Evolutionary conservation across 1,140 invertebrate species (phyloP).

Genomic region (Mya arenaria): DNA sequence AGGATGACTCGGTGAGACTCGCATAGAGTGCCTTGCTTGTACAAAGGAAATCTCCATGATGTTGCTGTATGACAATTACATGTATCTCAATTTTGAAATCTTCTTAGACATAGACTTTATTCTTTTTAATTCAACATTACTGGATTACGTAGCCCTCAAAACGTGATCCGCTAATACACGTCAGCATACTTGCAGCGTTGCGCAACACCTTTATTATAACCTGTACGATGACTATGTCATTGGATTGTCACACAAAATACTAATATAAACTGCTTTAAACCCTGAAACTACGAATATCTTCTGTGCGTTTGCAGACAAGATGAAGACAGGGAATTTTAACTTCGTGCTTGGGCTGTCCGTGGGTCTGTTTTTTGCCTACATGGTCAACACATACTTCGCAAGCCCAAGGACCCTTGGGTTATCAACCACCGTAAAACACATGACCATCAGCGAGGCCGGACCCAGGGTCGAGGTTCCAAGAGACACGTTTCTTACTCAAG

Average conservation of each 20-base stretch:
- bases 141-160: too few species aligned
- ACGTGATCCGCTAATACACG: too few species aligned
- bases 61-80: too few species aligned
- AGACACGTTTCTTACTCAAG: slow-evolving; percentile 8
- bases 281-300: not conserved
- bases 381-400: slow-evolving; percentile 13
- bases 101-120: too few species aligned
- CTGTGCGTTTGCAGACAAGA: slow-evolving; percentile 6
- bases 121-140: too few species aligned
- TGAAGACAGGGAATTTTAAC: slow-evolving; percentile 38
- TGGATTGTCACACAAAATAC: not conserved
- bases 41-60: too few species aligned
- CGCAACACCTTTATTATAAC: not conserved
- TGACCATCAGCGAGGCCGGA: not conserved
- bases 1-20: too few species aligned
- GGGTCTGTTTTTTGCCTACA: slow-evolving; percentile 44
- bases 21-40: too few species aligned
- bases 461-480: not conserved
- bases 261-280: not conserved
- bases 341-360: slow-evolving; percentile 54
- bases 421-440: not conserved
- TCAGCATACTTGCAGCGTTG: not conserved
- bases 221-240: not conserved
- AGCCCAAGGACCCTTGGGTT: not conserved
- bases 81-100: too few species aligned